Evolutionary conservation across 2,888 invertebrate species (phyloP), one percentile per base, ranked within the genome.

Genomic region (Biston betularia): DNA sequence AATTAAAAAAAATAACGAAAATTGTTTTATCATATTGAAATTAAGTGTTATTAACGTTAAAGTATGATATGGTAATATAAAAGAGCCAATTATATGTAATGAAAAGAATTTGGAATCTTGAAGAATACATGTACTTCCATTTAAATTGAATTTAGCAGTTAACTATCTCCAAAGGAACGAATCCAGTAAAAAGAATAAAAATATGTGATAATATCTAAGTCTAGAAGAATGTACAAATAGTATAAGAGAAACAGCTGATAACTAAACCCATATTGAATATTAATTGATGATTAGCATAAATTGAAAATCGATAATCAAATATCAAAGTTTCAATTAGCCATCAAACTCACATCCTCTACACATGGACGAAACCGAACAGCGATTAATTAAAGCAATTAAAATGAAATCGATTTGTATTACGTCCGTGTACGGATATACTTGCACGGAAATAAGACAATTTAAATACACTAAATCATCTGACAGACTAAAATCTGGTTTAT

Each of bases 371-470:
- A 34, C 64, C 52, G 61, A 69, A 48, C 63, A 14, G 64, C 56
- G 50, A 69, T 63, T 50, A 40, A 69, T 12, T 49, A 71, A 70
- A 65, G 50, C 68, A 71, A 74, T 73, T 65, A 70, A 56, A n/a
- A 24, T 24, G 24, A 24, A 24, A 24, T 24, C 24, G 49, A 42
- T 53, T 62, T 60, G 70, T 72, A 24, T 53, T 49, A 69, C 12
- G 38, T 38, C 38, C 38, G 38, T 38, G 3, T 38, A 8, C n/a
- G n/a, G n/a, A n/a, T n/a, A 6, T 38, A 38, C 38, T 62, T 48
- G 49, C 44, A 40, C 70, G 76, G 73, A 74, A 77, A 76, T 74
- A 44, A 63, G 56, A 62, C 70, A 52, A 73, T 75, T 76, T 73
- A 33, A 40, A 48, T 61, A 53, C 60, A 65, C 69, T 69, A 71